These are phyloP conservation scores for Andrena minutula DNA, from an alignment of 2,888 invertebrate species.

Conservation along the genomic window DNA sequence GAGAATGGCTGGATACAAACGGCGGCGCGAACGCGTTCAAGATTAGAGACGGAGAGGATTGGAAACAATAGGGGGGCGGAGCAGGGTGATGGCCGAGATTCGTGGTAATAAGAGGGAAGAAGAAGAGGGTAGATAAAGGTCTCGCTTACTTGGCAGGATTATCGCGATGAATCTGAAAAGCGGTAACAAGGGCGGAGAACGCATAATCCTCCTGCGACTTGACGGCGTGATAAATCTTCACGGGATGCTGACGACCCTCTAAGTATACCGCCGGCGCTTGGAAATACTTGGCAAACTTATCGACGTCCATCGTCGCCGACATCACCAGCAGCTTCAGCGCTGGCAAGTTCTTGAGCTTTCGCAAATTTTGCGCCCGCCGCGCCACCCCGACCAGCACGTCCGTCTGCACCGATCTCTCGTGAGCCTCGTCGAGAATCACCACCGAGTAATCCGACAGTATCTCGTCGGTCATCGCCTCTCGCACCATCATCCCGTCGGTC, in stretches of 20 bases:
- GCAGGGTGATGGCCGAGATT: neutral
- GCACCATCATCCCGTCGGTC: conserved; percentile 97
- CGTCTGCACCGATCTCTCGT: conserved; percentile 97
- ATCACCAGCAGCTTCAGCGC: conserved; percentile 93
- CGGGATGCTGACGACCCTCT: conserved; percentile 94
- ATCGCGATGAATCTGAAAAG: conserved; percentile 95
- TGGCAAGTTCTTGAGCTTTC: conserved; percentile 87
- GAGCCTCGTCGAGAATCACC: conserved; percentile 95
- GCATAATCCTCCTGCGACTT: conserved; percentile 93
- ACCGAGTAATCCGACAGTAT: conserved; percentile 91
- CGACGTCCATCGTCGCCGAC: conserved; percentile 99
- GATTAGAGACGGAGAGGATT: neutral
- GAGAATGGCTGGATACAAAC: no score
- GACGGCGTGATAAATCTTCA: conserved; percentile 90
- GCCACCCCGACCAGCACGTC: conserved; percentile 97
- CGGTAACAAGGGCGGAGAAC: conserved; percentile 92
- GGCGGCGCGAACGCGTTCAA: no score
- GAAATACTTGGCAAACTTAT: conserved; percentile 96
- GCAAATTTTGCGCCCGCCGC: conserved; percentile 92
- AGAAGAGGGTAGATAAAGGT: conserved; percentile 41
- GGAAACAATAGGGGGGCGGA: neutral
- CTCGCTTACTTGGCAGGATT: conserved; percentile 91
- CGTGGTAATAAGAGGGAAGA: neutral
- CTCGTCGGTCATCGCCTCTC: conserved; percentile 94
- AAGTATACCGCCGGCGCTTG: conserved; percentile 94